Evolutionary conservation across 1,140 invertebrate species (phyloP).

Genomic region (Sitobion miscanthi): DNA sequence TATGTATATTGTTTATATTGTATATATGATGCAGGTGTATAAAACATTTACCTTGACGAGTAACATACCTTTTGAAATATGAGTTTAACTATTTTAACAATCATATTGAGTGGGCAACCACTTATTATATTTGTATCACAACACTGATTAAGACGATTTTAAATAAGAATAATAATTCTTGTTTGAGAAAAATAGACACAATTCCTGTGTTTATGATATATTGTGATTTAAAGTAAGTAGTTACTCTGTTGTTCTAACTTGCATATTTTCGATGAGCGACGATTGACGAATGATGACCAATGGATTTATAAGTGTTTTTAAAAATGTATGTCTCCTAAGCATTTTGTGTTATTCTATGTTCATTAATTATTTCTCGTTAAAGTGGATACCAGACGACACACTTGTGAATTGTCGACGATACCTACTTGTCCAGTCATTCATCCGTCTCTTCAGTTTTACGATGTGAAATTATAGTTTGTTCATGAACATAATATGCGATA

Average conservation of each 20-base stretch:
- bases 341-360: background rate
- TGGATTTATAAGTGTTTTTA: background rate
- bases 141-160: background rate
- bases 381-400: background rate
- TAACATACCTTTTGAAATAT: background rate
- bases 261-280: background rate
- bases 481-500: background rate
- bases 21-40: background rate
- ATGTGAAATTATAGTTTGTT: background rate
- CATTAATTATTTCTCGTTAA: background rate
- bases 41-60: background rate
- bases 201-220: background rate
- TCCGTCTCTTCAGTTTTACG: background rate
- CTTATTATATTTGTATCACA: background rate
- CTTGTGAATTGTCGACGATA: background rate
- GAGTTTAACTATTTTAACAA: background rate
- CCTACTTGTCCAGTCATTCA: background rate
- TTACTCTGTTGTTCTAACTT: background rate
- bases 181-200: background rate
- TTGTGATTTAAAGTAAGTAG: background rate
- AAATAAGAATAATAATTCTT: background rate
- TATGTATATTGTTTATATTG: background rate
- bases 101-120: background rate
- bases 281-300: background rate
- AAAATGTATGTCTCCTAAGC: background rate